phyloP scores from a whole-genome alignment of 1,140 invertebrate genomes.

The Ceratoteleas bidentatus region DNA sequence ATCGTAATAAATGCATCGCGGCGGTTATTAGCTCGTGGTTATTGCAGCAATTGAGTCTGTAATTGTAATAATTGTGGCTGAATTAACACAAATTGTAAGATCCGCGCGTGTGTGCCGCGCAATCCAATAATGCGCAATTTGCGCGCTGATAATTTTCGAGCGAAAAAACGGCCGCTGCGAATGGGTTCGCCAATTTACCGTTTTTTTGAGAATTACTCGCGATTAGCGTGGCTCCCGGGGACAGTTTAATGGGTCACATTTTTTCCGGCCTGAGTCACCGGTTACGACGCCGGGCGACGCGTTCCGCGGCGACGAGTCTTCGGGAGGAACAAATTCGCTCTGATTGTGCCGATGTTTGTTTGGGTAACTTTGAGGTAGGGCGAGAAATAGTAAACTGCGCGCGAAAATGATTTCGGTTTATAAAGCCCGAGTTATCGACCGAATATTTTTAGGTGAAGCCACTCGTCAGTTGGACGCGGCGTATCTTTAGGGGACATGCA shows the following conservation, averaged over 20 bases:
- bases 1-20: conserved; percentile 20
- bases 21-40: conserved; percentile 25
- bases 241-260: no score
- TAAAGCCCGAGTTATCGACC: conserved; percentile 2
- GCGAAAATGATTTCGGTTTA: conserved; percentile 1
- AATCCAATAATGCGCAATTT: conserved; percentile 17
- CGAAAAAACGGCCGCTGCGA: neutral
- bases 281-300: neutral
- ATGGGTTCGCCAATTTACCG: neutral
- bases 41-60: conserved; percentile 26
- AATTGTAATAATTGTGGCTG: conserved; percentile 33
- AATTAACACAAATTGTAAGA: conserved; percentile 30
- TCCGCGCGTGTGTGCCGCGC: conserved; percentile 5
- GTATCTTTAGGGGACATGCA: no score
- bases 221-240: no score
- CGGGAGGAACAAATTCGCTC: conserved; percentile 6
- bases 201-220: neutral
- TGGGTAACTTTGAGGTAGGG: conserved; percentile 4
- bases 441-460: neutral
- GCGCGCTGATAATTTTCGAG: neutral
- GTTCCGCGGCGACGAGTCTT: conserved; percentile 4
- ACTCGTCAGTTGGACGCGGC: neutral
- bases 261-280: no score
- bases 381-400: conserved; percentile 7
- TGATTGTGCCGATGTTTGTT: conserved; percentile 5